These are phyloP conservation scores for Psilopsiagon aurifrons DNA, from an alignment of 2,113 vertebrate species.

Conservation along the genomic window DNA sequence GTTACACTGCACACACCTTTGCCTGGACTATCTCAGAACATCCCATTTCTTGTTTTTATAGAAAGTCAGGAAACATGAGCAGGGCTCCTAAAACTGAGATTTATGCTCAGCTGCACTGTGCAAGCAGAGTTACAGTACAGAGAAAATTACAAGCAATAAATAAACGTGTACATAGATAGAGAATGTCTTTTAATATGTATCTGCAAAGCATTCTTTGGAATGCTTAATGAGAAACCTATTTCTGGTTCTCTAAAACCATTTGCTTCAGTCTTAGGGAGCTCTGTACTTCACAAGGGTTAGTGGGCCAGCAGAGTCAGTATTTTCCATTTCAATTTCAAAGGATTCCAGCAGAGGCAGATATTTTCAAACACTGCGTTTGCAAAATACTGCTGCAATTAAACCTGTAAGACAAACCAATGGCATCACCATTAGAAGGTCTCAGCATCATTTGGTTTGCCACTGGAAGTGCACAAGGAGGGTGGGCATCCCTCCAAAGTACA, in stretches of 20 bases:
- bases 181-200: neutral
- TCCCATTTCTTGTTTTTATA: constrained; percentile 18
- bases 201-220: constrained; percentile 48
- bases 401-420: neutral
- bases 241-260: constrained; percentile 1
- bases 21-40: neutral
- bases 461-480: neutral
- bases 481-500: neutral
- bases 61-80: constrained; percentile 35
- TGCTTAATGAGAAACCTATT: constrained; percentile 39
- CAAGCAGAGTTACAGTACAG: constrained; percentile 33
- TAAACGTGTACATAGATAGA: constrained; percentile 5
- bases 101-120: constrained; percentile 27
- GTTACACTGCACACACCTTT: neutral
- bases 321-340: constrained; percentile 35
- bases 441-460: neutral
- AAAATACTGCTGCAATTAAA: neutral
- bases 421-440: fast-evolving
- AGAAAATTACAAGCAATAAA: constrained; percentile 56
- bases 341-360: constrained; percentile 6
- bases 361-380: neutral
- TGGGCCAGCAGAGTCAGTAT: neutral
- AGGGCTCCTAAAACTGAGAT: constrained; percentile 50
- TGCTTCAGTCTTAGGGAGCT: neutral
- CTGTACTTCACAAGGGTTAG: constrained; percentile 8